Evolutionary conservation across 2,113 vertebrate genomes (phyloP).

Genomic region (Saguinus midas): DNA sequence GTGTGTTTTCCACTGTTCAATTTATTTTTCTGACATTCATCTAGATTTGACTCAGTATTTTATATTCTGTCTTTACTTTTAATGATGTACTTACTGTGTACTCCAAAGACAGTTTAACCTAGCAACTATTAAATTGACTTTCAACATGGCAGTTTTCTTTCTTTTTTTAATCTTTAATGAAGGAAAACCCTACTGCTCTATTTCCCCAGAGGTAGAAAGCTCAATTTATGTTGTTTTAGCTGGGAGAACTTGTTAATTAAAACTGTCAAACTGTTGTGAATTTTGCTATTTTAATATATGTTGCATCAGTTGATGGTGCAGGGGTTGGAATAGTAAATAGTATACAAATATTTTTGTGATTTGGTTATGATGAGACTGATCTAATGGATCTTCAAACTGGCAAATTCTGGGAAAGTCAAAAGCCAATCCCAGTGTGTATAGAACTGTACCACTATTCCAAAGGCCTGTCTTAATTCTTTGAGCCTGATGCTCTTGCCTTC

Average conservation of each 20-base stretch:
- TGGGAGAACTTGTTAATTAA: conserved; percentile 47
- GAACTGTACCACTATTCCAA: not conserved
- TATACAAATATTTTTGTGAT: not conserved
- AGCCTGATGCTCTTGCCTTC: not conserved
- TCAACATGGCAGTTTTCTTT: not conserved
- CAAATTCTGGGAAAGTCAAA: not conserved
- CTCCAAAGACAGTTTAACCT: conserved; percentile 23
- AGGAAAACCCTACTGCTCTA: not conserved
- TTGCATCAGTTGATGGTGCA: not conserved
- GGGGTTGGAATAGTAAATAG: not conserved
- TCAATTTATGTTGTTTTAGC: not conserved
- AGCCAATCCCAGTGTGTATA: not conserved
- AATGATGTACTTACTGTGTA: not conserved
- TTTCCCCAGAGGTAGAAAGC: conserved; percentile 17
- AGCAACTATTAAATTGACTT: conserved; percentile 1
- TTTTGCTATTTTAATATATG: not conserved
- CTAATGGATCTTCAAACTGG: not conserved
- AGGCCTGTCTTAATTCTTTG: not conserved
- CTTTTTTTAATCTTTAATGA: conserved; percentile 29
- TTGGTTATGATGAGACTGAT: not conserved
- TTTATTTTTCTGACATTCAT: conserved; percentile 34
- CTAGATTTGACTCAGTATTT: conserved; percentile 12
- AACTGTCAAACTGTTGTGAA: conserved; percentile 33
- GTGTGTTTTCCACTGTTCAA: conserved; percentile 8
- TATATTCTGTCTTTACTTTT: conserved; percentile 20